These are phyloP conservation scores for Ascaphus truei DNA, from an alignment of 2,113 vertebrate genomes.

Conservation along the genomic window DNA sequence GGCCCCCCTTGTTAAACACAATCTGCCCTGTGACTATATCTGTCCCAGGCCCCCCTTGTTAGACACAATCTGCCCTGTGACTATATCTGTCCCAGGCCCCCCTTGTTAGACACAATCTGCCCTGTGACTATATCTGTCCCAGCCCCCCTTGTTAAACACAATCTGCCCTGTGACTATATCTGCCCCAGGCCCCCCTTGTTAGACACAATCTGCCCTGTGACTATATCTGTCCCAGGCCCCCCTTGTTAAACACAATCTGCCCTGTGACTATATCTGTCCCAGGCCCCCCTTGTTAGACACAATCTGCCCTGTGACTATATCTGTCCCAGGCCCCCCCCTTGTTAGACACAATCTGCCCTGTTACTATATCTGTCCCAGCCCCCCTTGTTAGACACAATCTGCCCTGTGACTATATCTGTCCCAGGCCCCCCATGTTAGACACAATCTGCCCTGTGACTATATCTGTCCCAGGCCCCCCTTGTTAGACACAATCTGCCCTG, in stretches of 20 bases:
- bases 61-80: too few relatives aligned
- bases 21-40: too few relatives aligned
- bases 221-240: background rate
- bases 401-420: too few relatives aligned
- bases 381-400: slow-evolving; percentile 2
- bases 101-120: slow-evolving; percentile 6
- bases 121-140: slow-evolving; percentile 10
- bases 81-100: background rate
- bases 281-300: background rate
- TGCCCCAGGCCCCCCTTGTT: background rate
- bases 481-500: too few relatives aligned
- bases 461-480: background rate
- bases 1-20: background rate
- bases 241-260: slow-evolving; percentile 8
- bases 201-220: too few relatives aligned
- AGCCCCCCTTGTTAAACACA: background rate
- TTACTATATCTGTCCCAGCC: slow-evolving; percentile 3
- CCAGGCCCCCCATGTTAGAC: background rate
- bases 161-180: too few relatives aligned
- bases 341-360: too few relatives aligned
- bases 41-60: background rate
- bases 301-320: too few relatives aligned
- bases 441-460: too few relatives aligned
- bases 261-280: slow-evolving; percentile 10
- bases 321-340: background rate